Evolutionary conservation across 53 echinoderm and acorn worm species (phyloP).

Genomic region (Arbacia lixula): DNA sequence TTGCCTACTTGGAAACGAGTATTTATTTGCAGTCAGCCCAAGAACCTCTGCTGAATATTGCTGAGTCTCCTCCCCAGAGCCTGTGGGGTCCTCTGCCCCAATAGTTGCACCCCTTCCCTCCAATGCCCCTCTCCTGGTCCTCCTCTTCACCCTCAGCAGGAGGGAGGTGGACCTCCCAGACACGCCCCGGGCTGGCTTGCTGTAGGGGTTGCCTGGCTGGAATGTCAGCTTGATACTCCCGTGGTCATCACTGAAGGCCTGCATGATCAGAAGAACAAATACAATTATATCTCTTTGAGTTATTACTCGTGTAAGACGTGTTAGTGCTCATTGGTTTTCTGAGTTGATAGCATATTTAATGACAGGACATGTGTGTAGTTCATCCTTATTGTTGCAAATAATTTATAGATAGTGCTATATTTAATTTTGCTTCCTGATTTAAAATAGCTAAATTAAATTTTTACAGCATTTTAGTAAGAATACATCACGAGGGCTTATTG

Average conservation of each 20-base stretch:
- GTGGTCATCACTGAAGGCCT: conserved; percentile 29
- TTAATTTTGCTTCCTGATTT: too few species aligned
- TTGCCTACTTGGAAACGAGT: conserved; percentile 35
- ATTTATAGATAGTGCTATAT: too few species aligned
- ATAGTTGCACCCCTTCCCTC: background rate
- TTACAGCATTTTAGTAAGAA: too few species aligned
- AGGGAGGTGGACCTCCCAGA: conserved; percentile 12
- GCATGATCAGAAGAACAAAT: too few species aligned
- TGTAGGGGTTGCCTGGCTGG: conserved; percentile 40
- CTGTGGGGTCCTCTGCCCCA: background rate
- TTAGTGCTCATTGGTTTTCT: too few species aligned
- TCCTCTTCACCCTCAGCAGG: conserved; percentile 20
- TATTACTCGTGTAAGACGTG: too few species aligned
- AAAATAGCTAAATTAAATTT: too few species aligned
- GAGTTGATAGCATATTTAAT: too few species aligned
- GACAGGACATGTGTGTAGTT: too few species aligned
- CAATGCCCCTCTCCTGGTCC: conserved; percentile 9
- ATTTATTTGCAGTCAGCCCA: conserved; percentile 28
- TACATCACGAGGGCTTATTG: too few species aligned
- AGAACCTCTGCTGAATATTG: conserved; percentile 38
- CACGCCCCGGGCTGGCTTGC: conserved; percentile 14
- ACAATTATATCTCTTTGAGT: too few species aligned
- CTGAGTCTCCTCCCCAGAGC: background rate
- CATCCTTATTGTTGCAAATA: too few species aligned
- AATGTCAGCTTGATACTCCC: background rate